Base-by-base conservation (phyloP, 2,113 vertebrate genomes). In the Corvus moneduloides region DNA sequence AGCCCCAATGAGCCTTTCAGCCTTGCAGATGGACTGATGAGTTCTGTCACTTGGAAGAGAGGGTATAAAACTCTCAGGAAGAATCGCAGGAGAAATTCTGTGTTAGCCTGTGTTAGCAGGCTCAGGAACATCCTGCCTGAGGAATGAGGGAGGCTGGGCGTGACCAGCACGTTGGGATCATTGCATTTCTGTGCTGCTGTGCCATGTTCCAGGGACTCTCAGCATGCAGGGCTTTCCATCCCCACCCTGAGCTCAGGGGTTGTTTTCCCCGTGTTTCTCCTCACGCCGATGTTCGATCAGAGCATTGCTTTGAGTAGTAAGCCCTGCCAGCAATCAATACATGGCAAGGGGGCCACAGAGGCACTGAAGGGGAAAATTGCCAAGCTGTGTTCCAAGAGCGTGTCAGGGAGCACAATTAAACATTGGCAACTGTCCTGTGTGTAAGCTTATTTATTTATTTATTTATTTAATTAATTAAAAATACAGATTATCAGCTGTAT, bases 331-430 rank as follows among this genome's bases (percentile, higher is more conserved):
- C 30, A 56, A 91, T 90, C 62, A 48, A 77, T 96, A 92, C 87
- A 87, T 46, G 39, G 74, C 67, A 94, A 80, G 51, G 27, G 87
- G 66, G 56, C 77, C 75, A 86, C 66, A 55, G 64, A 96, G 95
- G 46, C 89, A 89, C 7, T 87, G 74, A 73, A 78, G 18, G 55
- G 77, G 90, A 96, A 96, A 95, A 97, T 89, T 97, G 49, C 73
- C 95, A 93, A 94, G 49, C 63, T 94, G 7, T 18, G 44, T 67
- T 96, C 48, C 77, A 94, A 81, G 84, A 46, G 56, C 46, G 55
- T 8, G 75, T 73, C 81, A 84, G 61, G 69, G 66, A 95, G 85
- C 86, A 90, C 54, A 93, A 77, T 95, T 90, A 96, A 91, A 91
- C 84, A 55, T 78, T 91, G 95, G 77, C 67, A 93, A 62, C 69